Base-by-base conservation (phyloP, 2,113 vertebrate genomes). In the Camelus dromedarius region DNA sequence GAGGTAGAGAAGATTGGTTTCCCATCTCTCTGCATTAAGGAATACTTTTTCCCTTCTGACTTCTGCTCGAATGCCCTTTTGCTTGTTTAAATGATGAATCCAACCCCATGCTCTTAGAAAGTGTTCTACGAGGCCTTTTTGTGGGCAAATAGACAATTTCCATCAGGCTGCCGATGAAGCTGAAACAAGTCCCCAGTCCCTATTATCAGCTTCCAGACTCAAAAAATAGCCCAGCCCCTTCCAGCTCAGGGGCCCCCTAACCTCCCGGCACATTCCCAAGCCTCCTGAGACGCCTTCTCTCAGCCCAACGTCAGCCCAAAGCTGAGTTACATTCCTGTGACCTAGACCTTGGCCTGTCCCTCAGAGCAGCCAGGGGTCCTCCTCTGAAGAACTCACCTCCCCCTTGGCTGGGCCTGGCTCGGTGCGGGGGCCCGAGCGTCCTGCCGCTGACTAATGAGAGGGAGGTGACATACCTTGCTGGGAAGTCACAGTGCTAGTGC, bases 391-490 rank as follows among this genome's bases (percentile, higher is more conserved):
- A 89, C 97, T 91, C 52, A 6, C 72, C 93, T 91, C 58, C 90
- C n/a, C 42, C 38, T 13, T 16, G 3, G 35, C 70, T 9, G 6
- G 8, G 89, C 73, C 89, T 32, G 38, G 95, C 97, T 73, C 8
- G 60, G 96, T 42, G 93, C 69, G 54, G 90, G 98, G 96, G 98
- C 88, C 93, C 32, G 85, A 95, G 95, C 73, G 84, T 91, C 95
- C 97, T 54, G 73, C 95, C 58, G 26, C 93, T 98, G 99, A 99
- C 98, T 98, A 98, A 99, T 97, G 98, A 98, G 98, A 98, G 90
- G 95, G 97, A 98, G 98, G 98, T 98, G 98, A 98, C 96, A 67
- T 98, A 98, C 98, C 98, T 99, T 98, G 98, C 98, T 99, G 99
- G 98, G 98, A 98, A 99, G 98, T 97, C 98, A 96, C 98, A 97